Evolutionary conservation across 2,888 invertebrate genomes (phyloP), one percentile per base, ranked within the genome.

Genomic region (Perizoma flavofasciatum): DNA sequence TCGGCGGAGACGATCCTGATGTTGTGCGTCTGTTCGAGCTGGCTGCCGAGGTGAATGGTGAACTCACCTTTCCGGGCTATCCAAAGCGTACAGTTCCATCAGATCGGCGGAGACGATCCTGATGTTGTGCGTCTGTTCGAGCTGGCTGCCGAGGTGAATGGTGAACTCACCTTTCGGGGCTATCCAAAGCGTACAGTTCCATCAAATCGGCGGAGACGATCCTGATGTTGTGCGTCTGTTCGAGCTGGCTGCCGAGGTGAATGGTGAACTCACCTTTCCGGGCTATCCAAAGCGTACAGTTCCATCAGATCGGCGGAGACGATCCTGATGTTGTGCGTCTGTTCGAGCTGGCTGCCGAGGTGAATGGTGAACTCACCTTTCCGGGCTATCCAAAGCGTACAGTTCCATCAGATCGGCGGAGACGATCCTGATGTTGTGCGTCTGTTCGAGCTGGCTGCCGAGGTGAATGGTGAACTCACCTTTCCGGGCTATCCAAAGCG

Each of bases 71-170:
- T 87, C 83, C 0, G 39, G 39, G 4, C 77, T 70, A 10, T 83
- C 76, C 0, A 78, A 69, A 4, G 73, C 66, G 67, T 86, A 88
- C 10, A 88, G 71, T 33, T 89, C 86, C 52, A 85, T 96, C 69
- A 98, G 93, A 79, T 98, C 97, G 22, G 96, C 96, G 59, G 97
- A 96, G 37, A 98, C 92, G 64, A 99, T 95, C 55, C 99, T 94
- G 65, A 99, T 96, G 86, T 99, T 99, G 87, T 99, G 99, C 94
- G 98, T 99, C 79, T 99, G 98, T 86, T 99, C 99, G 84, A 99
- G 94, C 89, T 99, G 99, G 5, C 98, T 98, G 51, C 99, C 99
- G 67, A 99, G 93, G 92, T 99, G 98, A 78, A 99, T 98, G 22
- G 99, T 99, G 85, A 99, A 99, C 87, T 70, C 5, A 86, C 86